phyloP scores from a whole-genome alignment of 2,113 vertebrate species.

The Delphinus delphis region DNA sequence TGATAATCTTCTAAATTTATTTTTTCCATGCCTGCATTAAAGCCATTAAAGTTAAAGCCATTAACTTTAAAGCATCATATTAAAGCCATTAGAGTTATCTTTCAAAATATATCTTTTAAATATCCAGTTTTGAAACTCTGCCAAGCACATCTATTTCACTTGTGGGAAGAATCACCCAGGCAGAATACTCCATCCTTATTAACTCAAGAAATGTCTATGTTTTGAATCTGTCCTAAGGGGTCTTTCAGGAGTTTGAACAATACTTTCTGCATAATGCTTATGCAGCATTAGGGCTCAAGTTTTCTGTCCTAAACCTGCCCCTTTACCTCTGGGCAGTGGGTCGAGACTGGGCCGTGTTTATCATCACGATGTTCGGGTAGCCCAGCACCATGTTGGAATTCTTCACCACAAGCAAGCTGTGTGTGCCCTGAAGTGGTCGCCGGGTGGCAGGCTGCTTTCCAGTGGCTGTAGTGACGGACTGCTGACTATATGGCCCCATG shows the following conservation, averaged over 20 bases:
- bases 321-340: slow-evolving; percentile 80
- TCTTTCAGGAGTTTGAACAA: neutral
- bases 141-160: neutral
- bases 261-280: neutral
- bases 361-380: slow-evolving; percentile 81
- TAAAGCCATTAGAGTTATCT: neutral
- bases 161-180: neutral
- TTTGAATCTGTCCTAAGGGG: neutral
- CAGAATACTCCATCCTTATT: neutral
- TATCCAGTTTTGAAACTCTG: neutral
- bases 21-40: neutral
- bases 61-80: neutral
- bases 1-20: neutral
- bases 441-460: slow-evolving; percentile 79
- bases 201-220: neutral
- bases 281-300: neutral
- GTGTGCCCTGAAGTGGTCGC: slow-evolving; percentile 88
- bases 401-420: slow-evolving; percentile 75
- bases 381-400: slow-evolving; percentile 74
- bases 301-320: neutral
- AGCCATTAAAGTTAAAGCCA: neutral
- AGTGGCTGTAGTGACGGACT: slow-evolving; percentile 83
- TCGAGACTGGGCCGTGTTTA: slow-evolving; percentile 84
- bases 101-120: neutral
- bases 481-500: slow-evolving; percentile 83